Percentiles rank a stretch among this genome's conserved stretches.
These are phyloP conservation scores for Nymphalis c-album DNA, from an alignment of 2,888 invertebrate species.

Conservation along the genomic window DNA sequence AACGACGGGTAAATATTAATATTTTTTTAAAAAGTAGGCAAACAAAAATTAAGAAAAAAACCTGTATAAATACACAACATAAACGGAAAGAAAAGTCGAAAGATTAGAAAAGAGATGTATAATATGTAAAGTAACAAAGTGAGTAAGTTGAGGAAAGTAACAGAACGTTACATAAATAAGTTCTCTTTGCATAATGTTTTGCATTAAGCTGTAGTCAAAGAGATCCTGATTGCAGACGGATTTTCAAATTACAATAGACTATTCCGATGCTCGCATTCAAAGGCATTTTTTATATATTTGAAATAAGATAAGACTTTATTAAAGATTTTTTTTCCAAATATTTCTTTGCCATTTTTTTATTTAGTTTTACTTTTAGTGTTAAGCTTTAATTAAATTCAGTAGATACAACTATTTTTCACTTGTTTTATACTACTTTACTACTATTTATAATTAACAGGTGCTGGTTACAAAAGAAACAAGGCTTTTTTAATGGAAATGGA, in stretches of 20 bases:
- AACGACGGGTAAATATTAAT: too few species aligned
- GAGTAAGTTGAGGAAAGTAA: too few species aligned
- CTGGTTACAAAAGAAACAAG: too few species aligned
- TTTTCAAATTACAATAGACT: conserved; percentile 42
- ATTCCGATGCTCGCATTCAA: conserved; percentile 21
- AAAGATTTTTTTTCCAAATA: not conserved
- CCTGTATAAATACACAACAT: not conserved
- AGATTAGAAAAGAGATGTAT: not conserved
- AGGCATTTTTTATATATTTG: conserved; percentile 20
- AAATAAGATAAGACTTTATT: not conserved
- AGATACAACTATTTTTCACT: too few species aligned
- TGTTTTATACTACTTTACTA: too few species aligned
- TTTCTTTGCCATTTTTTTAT: too few species aligned
- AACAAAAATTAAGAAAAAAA: not conserved
- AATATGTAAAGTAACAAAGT: not conserved
- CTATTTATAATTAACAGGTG: too few species aligned
- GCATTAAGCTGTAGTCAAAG: conserved; percentile 32
- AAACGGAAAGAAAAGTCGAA: not conserved
- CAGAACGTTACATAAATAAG: not conserved
- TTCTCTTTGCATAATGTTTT: not conserved
- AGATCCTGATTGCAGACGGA: conserved; percentile 39
- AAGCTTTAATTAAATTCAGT: too few species aligned
- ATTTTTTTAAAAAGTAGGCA: too few species aligned
- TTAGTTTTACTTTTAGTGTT: too few species aligned
- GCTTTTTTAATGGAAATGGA: too few species aligned